A percentile compares a stretch with the other conserved stretches of the same genome.
Conservation (phyloP, 1,140 invertebrate genomes). For the Hycleus cichorii region DNA sequence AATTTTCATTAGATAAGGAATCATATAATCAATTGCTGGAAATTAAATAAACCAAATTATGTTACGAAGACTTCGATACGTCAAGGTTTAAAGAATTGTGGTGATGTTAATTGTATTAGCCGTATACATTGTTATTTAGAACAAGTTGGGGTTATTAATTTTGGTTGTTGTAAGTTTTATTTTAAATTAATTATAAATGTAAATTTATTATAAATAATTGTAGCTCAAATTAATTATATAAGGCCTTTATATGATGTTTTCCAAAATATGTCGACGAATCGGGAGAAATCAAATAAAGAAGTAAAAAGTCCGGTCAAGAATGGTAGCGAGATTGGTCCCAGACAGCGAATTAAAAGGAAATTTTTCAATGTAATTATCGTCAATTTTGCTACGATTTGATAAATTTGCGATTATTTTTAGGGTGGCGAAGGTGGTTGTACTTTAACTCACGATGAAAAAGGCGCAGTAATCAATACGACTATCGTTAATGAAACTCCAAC, state of each 20-base stretch:
- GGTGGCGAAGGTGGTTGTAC: constrained; percentile 56
- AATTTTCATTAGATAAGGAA: constrained; percentile 47
- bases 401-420: constrained; percentile 28
- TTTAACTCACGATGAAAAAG: constrained; percentile 51
- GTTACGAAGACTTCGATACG: constrained; percentile 53
- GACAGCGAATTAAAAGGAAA: constrained; percentile 32
- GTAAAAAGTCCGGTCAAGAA: background rate
- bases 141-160: constrained; percentile 58
- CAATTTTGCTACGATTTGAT: background rate
- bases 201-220: constrained; percentile 18
- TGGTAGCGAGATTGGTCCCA: constrained; percentile 13
- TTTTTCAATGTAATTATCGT: constrained; percentile 33
- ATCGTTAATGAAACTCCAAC: constrained; percentile 36
- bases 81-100: constrained; percentile 53
- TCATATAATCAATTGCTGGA: constrained; percentile 53
- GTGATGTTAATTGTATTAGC: constrained; percentile 57
- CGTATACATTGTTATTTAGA: constrained; percentile 56
- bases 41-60: constrained; percentile 48
- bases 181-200: constrained; percentile 4
- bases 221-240: constrained; percentile 40
- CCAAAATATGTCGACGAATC: constrained; percentile 8
- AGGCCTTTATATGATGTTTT: constrained; percentile 36
- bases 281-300: constrained; percentile 1
- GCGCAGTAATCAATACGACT: constrained; percentile 45
- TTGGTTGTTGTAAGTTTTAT: constrained; percentile 49